Conservation (phyloP, 2,113 vertebrate species). For the Rousettus leschenaultii region DNA sequence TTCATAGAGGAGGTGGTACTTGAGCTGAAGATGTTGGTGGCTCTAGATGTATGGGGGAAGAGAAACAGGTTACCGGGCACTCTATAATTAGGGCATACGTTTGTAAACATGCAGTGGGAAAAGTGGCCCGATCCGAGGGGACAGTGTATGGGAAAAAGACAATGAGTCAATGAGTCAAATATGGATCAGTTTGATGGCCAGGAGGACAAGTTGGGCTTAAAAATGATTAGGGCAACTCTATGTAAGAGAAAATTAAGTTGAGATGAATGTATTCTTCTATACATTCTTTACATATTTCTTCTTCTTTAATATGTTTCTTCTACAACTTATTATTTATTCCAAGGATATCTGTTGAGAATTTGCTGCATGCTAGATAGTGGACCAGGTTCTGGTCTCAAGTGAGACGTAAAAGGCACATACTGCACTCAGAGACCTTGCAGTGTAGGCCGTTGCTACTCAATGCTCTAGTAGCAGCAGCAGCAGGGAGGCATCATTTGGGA, state of each 20-base stretch:
- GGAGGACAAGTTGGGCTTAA: not conserved
- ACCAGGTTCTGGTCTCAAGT: not conserved
- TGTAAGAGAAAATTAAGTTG: not conserved
- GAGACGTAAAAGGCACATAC: not conserved
- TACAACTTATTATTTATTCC: not conserved
- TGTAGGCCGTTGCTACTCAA: not conserved
- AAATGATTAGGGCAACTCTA: not conserved
- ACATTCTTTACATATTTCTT: not conserved
- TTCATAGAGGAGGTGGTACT: not conserved
- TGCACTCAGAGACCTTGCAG: rapidly evolving
- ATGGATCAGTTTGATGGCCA: not conserved
- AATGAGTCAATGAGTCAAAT: not conserved
- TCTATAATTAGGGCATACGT: not conserved
- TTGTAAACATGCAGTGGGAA: not conserved
- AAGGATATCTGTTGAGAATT: not conserved
- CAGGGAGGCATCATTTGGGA: not conserved
- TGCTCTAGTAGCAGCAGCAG: not conserved
- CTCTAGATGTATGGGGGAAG: not conserved
- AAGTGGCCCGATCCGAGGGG: not conserved
- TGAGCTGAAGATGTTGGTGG: not conserved
- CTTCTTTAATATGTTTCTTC: not conserved
- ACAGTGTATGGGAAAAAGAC: not conserved
- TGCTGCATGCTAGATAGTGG: not conserved
- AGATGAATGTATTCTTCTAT: not conserved
- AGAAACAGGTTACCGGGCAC: not conserved